A percentile compares a stretch with the other conserved stretches of the same genome.
phyloP scores from a whole-genome alignment of 2,888 invertebrate genomes.

The Drosophila algonquin region DNA sequence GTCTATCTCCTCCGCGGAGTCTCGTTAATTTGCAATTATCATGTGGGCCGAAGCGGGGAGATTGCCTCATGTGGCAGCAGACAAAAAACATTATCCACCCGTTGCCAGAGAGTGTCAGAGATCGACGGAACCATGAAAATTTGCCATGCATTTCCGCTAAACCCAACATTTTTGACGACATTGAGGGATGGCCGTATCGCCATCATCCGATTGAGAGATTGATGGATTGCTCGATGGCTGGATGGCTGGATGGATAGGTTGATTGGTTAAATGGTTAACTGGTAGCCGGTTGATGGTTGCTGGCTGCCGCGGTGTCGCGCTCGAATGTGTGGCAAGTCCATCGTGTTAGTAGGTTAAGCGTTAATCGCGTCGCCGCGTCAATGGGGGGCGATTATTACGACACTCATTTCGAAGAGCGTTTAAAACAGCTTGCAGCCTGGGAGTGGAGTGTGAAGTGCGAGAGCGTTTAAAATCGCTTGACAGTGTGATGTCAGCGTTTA shows the following conservation, averaged over 20 bases:
- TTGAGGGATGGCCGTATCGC: slow-evolving; percentile 51
- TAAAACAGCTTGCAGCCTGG: slow-evolving; percentile 34
- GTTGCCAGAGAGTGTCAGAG: slow-evolving; percentile 8
- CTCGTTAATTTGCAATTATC: slow-evolving; percentile 74
- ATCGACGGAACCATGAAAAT: slow-evolving; percentile 41
- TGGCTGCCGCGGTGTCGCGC: background rate
- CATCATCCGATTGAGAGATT: slow-evolving; percentile 47
- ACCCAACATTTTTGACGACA: slow-evolving; percentile 21
- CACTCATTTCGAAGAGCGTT: slow-evolving; percentile 47
- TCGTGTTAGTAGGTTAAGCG: slow-evolving; percentile 72
- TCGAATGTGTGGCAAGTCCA: slow-evolving; percentile 46
- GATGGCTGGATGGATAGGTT: slow-evolving; percentile 27
- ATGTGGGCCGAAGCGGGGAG: slow-evolving; percentile 57
- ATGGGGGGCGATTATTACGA: slow-evolving; percentile 39
- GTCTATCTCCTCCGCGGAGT: slow-evolving; percentile 16
- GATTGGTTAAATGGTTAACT: slow-evolving; percentile 41
- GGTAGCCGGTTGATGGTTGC: slow-evolving; percentile 42
- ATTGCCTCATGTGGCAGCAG: slow-evolving; percentile 22
- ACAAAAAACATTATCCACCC: slow-evolving; percentile 20
- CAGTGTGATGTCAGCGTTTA: background rate
- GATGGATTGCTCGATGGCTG: slow-evolving; percentile 32
- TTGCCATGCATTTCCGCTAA: slow-evolving; percentile 61
- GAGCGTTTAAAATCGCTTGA: background rate
- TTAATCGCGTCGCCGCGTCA: slow-evolving; percentile 11
- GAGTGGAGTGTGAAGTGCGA: background rate